phyloP scores from a whole-genome alignment of 2,113 vertebrate species.

The Hemibagrus wyckioides region DNA sequence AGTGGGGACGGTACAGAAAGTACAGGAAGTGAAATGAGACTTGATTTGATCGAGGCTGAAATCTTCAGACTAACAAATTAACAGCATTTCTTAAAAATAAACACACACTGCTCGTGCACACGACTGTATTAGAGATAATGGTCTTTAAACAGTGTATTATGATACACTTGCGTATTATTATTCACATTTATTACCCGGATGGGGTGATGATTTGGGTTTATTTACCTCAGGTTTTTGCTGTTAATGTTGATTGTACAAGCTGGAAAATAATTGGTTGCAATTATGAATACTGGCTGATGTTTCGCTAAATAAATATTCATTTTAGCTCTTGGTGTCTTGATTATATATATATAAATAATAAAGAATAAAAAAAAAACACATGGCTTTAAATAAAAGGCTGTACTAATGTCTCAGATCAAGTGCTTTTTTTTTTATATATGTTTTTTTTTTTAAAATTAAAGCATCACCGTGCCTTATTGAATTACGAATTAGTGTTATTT shows the following conservation, averaged over 20 bases:
- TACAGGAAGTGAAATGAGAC: background rate
- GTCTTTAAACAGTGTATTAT: too few species aligned
- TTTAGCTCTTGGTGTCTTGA: too few species aligned
- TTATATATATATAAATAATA: too few species aligned
- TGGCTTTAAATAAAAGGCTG: background rate
- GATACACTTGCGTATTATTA: too few species aligned
- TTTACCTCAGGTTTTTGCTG: background rate
- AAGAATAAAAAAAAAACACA: background rate
- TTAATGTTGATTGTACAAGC: background rate
- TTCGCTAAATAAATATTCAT: background rate
- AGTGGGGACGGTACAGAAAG: background rate
- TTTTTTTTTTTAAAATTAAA: background rate
- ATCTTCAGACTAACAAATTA: background rate
- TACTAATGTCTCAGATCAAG: background rate
- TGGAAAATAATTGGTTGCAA: too few species aligned
- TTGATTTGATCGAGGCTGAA: background rate
- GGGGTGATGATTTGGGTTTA: background rate
- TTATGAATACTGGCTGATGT: background rate
- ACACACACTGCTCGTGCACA: background rate
- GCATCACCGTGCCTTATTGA: background rate
- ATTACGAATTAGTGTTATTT: background rate
- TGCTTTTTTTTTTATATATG: background rate
- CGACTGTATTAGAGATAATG: too few species aligned
- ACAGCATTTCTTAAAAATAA: background rate
- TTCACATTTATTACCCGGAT: too few species aligned